Base-by-base conservation (phyloP, 2,113 vertebrate genomes). In the Progne subis region DNA sequence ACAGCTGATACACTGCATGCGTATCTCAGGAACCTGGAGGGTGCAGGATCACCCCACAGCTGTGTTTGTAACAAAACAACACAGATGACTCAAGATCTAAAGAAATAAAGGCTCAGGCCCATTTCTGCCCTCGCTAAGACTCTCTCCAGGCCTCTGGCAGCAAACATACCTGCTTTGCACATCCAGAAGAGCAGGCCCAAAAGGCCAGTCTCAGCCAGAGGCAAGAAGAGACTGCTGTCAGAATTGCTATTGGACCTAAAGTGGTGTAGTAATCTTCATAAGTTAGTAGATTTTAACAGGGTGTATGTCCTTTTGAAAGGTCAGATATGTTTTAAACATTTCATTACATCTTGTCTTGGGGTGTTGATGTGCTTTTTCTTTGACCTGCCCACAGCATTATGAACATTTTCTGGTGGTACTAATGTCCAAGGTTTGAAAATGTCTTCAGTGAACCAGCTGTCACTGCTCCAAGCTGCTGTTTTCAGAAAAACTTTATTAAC, bases 281-380 rank as follows among this genome's bases (percentile, higher is more conserved):
- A 69, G 84, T 95, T 83, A 87, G 88, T 72, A 91, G 61, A 90
- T 90, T 95, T 95, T 97, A 95, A 92, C 84, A 77, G 55, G 61
- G 65, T 84, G 11, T n/a, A 4, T 91, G 90, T 94, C 93, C 90
- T 96, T 97, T 96, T 76, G 60, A 97, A 96, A 97, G 92, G 94
- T 96, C 94, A 92, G 75, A 19, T 85, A 44, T 65, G 78, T 93
- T 96, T 97, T 96, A 96, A 90, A 92, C 71, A 67, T 95, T 96
- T 80, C 60, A 82, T 78, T 96, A 84, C 86, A 61, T 70, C 68
- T 71, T 74, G 44, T 93, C 69, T 84, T 78, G 8, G 1, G 25
- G 44, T 52, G 43, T 89, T 92, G 69, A 64, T 75, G 60, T 64
- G 71, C 79, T 93, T 75, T 76, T 78, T 55, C 34, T 88, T 87